A percentile compares a stretch with the other conserved stretches of the same genome.
Evolutionary conservation across 2,888 invertebrate species (phyloP).

Genomic region (Magallana nippona): DNA sequence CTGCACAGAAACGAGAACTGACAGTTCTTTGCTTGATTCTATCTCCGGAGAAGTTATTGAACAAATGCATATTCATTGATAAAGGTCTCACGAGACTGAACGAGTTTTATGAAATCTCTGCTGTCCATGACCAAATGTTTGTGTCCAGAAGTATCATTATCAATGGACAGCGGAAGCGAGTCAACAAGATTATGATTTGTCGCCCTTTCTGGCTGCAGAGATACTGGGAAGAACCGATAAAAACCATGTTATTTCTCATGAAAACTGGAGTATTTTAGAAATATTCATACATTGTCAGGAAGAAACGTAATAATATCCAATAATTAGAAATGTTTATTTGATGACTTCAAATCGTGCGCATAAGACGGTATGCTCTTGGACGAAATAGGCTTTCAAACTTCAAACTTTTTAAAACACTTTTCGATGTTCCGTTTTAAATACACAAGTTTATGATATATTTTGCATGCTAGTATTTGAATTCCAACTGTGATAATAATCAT

Average conservation of each 20-base stretch:
- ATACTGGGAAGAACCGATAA: slow-evolving; percentile 46
- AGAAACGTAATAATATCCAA: no score
- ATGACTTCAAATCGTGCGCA: no score
- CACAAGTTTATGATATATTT: no score
- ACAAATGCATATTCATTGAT: slow-evolving; percentile 41
- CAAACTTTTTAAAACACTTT: no score
- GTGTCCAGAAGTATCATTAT: slow-evolving; percentile 49
- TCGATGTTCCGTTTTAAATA: no score
- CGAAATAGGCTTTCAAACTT: no score
- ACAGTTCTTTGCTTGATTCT: slow-evolving; percentile 13
- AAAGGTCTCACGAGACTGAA: slow-evolving; percentile 37
- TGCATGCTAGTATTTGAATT: no score
- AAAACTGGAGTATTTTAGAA: background rate
- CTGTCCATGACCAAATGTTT: slow-evolving; percentile 45
- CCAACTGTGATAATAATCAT: no score
- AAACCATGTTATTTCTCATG: slow-evolving; percentile 17
- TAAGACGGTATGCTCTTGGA: no score
- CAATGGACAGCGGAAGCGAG: slow-evolving; percentile 46
- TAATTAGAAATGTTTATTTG: no score
- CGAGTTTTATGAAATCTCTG: slow-evolving; percentile 47
- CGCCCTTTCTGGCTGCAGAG: slow-evolving; percentile 41
- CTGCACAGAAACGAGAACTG: slow-evolving; percentile 36
- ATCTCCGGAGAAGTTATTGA: slow-evolving; percentile 38
- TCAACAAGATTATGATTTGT: slow-evolving; percentile 51
- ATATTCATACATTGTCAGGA: no score